phyloP scores from a whole-genome alignment of 2,797 vertebrate species.

The Potorous gilbertii region DNA sequence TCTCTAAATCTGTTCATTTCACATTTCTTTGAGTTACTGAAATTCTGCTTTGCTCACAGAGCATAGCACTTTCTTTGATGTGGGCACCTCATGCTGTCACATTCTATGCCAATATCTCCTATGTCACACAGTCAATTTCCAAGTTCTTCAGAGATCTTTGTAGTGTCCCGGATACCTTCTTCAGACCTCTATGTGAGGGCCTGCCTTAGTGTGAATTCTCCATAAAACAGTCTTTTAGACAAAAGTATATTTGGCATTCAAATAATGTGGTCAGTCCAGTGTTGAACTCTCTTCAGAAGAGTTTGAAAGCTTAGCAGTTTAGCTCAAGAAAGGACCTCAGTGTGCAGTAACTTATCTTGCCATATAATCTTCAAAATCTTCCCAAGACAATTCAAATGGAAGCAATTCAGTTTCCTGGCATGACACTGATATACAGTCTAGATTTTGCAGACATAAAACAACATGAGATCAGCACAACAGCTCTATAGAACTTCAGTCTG shows the following conservation, averaged over 20 bases:
- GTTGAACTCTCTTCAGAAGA: not conserved
- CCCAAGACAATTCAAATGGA: not conserved
- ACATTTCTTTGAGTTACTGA: not conserved
- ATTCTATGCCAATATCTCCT: not conserved
- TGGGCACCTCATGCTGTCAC: not conserved
- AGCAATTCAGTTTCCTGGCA: not conserved
- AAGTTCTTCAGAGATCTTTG: not conserved
- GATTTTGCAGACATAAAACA: not conserved
- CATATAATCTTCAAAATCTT: not conserved
- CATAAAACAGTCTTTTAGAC: not conserved
- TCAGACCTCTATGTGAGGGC: not conserved
- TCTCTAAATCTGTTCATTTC: not conserved
- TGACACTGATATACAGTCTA: not conserved
- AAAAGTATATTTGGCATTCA: not conserved
- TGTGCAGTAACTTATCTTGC: not conserved
- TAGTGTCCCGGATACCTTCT: not conserved
- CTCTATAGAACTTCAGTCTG: not conserved
- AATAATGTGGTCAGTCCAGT: not conserved
- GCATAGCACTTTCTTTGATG: not conserved
- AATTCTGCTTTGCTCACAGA: not conserved
- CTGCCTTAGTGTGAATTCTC: not conserved
- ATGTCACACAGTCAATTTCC: not conserved
- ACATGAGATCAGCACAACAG: not conserved
- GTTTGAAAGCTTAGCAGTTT: not conserved
- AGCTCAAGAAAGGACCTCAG: not conserved